Base-by-base conservation (phyloP, 2,113 vertebrate species). In the Ginglymostoma cirratum region DNA sequence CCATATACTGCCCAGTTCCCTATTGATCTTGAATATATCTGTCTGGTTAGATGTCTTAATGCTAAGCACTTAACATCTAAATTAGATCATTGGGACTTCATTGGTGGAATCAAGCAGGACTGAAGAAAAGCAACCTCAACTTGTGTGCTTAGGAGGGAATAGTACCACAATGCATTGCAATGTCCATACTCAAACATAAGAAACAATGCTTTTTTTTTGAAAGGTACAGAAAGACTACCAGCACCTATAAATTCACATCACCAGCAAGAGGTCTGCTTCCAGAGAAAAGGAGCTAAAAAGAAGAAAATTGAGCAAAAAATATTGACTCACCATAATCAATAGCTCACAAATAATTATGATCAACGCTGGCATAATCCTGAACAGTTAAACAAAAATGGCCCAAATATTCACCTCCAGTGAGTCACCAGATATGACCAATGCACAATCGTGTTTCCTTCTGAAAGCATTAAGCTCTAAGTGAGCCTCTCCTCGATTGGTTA, bases 381-480 rank as follows among this genome's bases (percentile, higher is more conserved):
- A 61, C 34, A 2, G 14, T 34, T 65, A 61, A 42, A 45, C 19
- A 42, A 42, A 83, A 45, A 2, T 1, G n/a, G 42, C 80, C 42
- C 38, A 66, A 93, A 61, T 52, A 6, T 97, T 97, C 96, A 99
- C 99, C 98, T 99, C 99, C 80, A 99, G 97, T 0, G 99, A 99
- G 98, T 99, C 99, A 3, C 99, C 99, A 0, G 99, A 99, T 98
- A 99, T 99, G 96, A 99, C 99, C 96, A 99, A 97, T 3, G 99
- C 99, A 0, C 99, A 99, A 97, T 99, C 99, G 30, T 99, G 99
- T 96, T 99, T 99, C 97, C 99, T 98, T 95, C 99, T 98, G 97
- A 99, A 99, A 45, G 99, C 98, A 0, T 99, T 99, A 96, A 99
- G 98, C 97, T 99, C 99, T 5, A 99, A 98, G 96, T 99, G 99